phyloP scores from a whole-genome alignment of 2,797 vertebrate genomes.

The Lagocephalus sceleratus region DNA sequence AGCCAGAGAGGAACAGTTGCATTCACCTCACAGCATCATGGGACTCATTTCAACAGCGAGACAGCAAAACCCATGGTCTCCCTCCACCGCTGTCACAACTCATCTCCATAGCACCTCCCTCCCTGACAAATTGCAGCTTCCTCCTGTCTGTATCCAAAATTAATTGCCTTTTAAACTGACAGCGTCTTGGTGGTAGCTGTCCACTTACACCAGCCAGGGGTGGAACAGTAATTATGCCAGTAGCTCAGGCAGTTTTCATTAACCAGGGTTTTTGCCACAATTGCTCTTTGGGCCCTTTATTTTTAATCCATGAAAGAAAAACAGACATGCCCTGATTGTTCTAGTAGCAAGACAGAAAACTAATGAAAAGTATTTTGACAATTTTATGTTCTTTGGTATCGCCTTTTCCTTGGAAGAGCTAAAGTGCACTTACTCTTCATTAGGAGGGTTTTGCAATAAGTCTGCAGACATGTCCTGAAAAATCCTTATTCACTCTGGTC shows the following conservation, averaged over 20 bases:
- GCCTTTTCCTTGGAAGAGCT: too few species aligned
- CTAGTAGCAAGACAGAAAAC: constrained; percentile 4
- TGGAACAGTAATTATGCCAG: constrained; percentile 40
- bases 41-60: constrained; percentile 11
- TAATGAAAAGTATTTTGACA: not conserved
- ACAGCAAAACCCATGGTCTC: constrained; percentile 6
- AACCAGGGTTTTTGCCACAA: constrained; percentile 35
- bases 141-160: constrained; percentile 7
- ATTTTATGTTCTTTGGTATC: not conserved
- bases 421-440: too few species aligned
- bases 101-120: not conserved
- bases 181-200: constrained; percentile 23
- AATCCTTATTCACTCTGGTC: too few species aligned
- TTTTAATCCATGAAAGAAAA: constrained; percentile 25
- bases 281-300: constrained; percentile 26
- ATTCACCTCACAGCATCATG: not conserved
- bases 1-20: not conserved
- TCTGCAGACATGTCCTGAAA: too few species aligned
- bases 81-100: not conserved
- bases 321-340: constrained; percentile 10
- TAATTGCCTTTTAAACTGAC: constrained; percentile 54
- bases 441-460: too few species aligned
- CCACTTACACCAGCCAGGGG: constrained; percentile 18
- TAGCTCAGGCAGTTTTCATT: constrained; percentile 21
- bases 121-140: constrained; percentile 44